Percentiles rank a stretch among this genome's conserved stretches.
These are phyloP conservation scores for Paedocypris sp. DNA, from an alignment of 2,113 vertebrate species.

Conservation along the genomic window DNA sequence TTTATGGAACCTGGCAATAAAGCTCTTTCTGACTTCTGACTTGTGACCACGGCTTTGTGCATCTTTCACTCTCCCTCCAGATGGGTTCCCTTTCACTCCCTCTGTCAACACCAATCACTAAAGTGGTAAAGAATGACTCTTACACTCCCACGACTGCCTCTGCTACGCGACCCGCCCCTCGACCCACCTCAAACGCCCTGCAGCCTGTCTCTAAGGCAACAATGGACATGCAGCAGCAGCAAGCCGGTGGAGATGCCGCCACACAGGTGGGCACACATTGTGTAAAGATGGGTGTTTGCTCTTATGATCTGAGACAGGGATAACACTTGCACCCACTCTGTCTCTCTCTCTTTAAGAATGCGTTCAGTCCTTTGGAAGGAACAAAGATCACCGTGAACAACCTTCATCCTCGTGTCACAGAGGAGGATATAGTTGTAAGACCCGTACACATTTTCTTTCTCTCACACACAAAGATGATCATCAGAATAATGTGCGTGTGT, in stretches of 20 bases:
- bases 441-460: neutral
- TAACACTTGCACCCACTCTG: neutral
- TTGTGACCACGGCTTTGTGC: no score
- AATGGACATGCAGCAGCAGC: constrained; percentile 59
- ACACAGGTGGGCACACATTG: neutral
- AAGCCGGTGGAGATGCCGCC: constrained; percentile 35
- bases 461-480: neutral
- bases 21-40: neutral
- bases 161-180: constrained; percentile 49
- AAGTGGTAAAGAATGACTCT: constrained; percentile 91
- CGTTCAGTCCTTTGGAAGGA: constrained; percentile 86
- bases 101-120: constrained; percentile 79
- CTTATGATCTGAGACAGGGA: neutral
- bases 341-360: constrained; percentile 53
- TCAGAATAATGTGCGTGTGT: neutral
- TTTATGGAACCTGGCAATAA: no score
- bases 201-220: constrained; percentile 77
- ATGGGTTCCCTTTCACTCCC: constrained; percentile 70
- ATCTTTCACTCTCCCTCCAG: constrained; percentile 43
- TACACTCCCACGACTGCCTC: constrained; percentile 69
- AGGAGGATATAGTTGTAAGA: constrained; percentile 97
- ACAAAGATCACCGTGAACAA: constrained; percentile 98
- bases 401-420: constrained; percentile 87
- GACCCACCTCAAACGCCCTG: constrained; percentile 54
- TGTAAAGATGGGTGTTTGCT: no score